phyloP scores from a whole-genome alignment of 2,888 invertebrate genomes.

The Chloromyia formosa region DNA sequence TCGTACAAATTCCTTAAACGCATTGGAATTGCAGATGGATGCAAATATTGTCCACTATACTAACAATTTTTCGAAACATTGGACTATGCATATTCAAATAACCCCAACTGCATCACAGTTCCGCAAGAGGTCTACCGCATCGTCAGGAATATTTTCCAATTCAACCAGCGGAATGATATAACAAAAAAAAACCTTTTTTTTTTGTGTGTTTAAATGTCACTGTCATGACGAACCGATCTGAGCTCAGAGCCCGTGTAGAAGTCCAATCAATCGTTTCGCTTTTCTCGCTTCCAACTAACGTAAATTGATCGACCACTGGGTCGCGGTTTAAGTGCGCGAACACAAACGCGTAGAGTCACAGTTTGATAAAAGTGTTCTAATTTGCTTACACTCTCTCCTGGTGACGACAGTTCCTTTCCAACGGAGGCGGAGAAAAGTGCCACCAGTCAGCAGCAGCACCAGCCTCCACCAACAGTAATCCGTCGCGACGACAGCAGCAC shows the following conservation, averaged over 20 bases:
- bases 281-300: not conserved
- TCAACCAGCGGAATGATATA: constrained; percentile 45
- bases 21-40: not conserved
- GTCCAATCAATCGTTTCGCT: constrained; percentile 15
- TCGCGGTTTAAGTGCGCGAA: not conserved
- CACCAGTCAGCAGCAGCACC: constrained; percentile 21
- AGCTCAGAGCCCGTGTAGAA: constrained; percentile 14
- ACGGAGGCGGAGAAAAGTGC: constrained; percentile 34
- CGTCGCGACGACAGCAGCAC: constrained; percentile 9
- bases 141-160: constrained; percentile 5
- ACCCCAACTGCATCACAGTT: too few relatives aligned
- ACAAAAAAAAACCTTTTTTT: constrained; percentile 37
- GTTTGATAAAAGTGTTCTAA: not conserved
- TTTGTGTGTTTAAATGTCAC: constrained; percentile 45
- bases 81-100: too few relatives aligned
- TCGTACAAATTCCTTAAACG: not conserved
- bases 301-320: not conserved
- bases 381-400: constrained; percentile 13
- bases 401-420: constrained; percentile 19
- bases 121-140: constrained; percentile 34
- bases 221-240: constrained; percentile 44
- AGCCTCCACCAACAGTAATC: not conserved
- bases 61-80: too few relatives aligned
- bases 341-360: constrained; percentile 7
- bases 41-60: too few relatives aligned